Base-by-base conservation (phyloP, 1,140 invertebrate species). In the Cyclina sinensis region DNA sequence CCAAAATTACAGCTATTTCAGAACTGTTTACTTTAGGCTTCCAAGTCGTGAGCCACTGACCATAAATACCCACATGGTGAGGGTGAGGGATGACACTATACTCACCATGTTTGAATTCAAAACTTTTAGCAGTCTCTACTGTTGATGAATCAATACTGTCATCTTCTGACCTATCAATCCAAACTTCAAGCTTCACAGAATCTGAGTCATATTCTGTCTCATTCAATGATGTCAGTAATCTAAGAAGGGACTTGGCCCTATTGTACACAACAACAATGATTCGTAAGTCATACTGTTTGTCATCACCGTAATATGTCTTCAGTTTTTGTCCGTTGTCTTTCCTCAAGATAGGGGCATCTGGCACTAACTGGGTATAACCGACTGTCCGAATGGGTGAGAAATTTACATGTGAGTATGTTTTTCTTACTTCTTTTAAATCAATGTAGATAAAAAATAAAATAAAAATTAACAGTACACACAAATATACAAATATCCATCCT, bases 21-120 rank as follows among this genome's bases (percentile, higher is more conserved):
- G 90, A 89, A 46, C 82, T 79, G 32, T 87, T 84, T 46, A 86
- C 37, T 43, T 74, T 59, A 0, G 86, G 89, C 39, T 78, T 62
- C 93, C 93, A 93, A 0, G 93, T 91, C 18, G 85, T 48, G 9
- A 93, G 32, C 93, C 93, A 93, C 79, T 93, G 93, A 12, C 93
- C 93, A 48, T 88, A 76, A 14, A 93, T 78, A 16, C 91, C 91
- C 0, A 90, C 93, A 80, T 92, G 91, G 9, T 65, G 57, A 0
- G 80, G 9, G 35, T 91, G 88, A 27, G 43, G 59, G 32, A 89
- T 87, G 7, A 93, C 93, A 16, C 70, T 57, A 37, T 80, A 82
- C 1, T 73, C 16, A 0, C 92, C 92, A 68, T 91, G 90, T 14
- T 85, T 80, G 89, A 93, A 93, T 9, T 18, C 32, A 83, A 91